Evolutionary conservation across 1,140 invertebrate species (phyloP).

Genomic region (Callitettix versicolor): DNA sequence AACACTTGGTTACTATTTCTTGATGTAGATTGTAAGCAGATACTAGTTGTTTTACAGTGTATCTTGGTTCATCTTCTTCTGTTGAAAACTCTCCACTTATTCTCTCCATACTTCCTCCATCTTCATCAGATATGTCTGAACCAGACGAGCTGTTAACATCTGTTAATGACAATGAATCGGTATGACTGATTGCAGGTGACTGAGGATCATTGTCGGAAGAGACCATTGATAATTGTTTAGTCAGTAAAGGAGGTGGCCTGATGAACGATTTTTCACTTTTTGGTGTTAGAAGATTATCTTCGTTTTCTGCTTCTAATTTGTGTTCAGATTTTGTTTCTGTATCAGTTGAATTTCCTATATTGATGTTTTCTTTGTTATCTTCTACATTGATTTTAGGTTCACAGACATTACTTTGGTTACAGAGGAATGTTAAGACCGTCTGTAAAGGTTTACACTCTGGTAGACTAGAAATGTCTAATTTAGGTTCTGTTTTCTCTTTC

Average conservation of each 20-base stretch:
- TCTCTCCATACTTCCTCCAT: slow-evolving; percentile 11
- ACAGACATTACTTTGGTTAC: slow-evolving; percentile 1
- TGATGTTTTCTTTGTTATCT: slow-evolving; percentile 9
- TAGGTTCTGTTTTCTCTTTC: not conserved
- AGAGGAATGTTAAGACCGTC: slow-evolving; percentile 7
- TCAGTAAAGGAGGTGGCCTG: slow-evolving; percentile 2
- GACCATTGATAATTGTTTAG: slow-evolving; percentile 7
- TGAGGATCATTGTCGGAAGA: slow-evolving; percentile 8
- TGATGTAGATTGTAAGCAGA: slow-evolving; percentile 43
- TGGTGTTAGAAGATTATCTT: not conserved
- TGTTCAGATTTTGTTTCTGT: not conserved
- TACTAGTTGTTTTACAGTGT: slow-evolving; percentile 40
- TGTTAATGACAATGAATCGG: slow-evolving; percentile 16
- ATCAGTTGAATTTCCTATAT: not conserved
- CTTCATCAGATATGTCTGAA: slow-evolving; percentile 25
- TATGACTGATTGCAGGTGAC: slow-evolving; percentile 4
- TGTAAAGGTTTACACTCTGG: slow-evolving; percentile 9
- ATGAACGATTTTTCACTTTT: not conserved
- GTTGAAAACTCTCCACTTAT: not conserved
- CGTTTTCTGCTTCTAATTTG: not conserved
- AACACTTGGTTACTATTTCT: slow-evolving; percentile 38
- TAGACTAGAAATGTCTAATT: not conserved
- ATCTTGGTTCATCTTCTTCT: slow-evolving; percentile 38
- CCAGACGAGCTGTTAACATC: slow-evolving; percentile 16
- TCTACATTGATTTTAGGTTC: not conserved